A percentile compares a stretch with the other conserved stretches of the same genome.
These are phyloP conservation scores for Triplophysa tibetana DNA, from an alignment of 2,113 vertebrate genomes.

Conservation along the genomic window DNA sequence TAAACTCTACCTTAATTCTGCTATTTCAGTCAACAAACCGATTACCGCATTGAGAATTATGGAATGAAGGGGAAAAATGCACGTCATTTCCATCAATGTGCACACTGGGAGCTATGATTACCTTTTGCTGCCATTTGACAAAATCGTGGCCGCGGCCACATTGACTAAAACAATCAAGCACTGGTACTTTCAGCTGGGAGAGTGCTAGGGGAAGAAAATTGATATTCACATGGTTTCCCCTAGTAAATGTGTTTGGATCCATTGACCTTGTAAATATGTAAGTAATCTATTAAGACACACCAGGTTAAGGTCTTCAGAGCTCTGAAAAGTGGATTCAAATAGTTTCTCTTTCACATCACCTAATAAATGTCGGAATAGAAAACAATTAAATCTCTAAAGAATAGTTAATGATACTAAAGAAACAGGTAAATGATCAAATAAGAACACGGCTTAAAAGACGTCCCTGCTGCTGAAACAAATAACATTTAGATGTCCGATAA, in stretches of 20 bases:
- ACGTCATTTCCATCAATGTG: constrained; percentile 10
- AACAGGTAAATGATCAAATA: background rate
- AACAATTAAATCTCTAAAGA: background rate
- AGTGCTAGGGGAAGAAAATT: constrained; percentile 53
- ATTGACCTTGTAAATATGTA: constrained; percentile 2
- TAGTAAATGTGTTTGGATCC: constrained; percentile 50
- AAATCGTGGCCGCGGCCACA: constrained; percentile 24
- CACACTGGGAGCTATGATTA: constrained; percentile 20
- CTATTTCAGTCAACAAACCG: constrained; percentile 11
- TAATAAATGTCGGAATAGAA: background rate
- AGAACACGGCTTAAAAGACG: background rate
- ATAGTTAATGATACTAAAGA: background rate
- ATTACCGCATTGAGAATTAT: constrained; percentile 14
- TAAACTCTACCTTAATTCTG: constrained; percentile 6
- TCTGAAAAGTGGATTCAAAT: background rate
- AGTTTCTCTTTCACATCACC: background rate
- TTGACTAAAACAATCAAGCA: constrained; percentile 56
- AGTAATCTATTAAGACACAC: background rate
- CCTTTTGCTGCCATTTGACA: constrained; percentile 30
- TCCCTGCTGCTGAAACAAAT: no score
- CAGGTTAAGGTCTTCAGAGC: background rate
- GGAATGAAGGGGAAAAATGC: background rate
- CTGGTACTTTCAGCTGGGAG: constrained; percentile 57
- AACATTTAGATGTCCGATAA: no score
- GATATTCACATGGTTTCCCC: constrained; percentile 19